Percentiles rank a stretch among this genome's conserved stretches.
Evolutionary conservation across 2,113 vertebrate genomes (phyloP).

Genomic region (Cinclus mexicanus): DNA sequence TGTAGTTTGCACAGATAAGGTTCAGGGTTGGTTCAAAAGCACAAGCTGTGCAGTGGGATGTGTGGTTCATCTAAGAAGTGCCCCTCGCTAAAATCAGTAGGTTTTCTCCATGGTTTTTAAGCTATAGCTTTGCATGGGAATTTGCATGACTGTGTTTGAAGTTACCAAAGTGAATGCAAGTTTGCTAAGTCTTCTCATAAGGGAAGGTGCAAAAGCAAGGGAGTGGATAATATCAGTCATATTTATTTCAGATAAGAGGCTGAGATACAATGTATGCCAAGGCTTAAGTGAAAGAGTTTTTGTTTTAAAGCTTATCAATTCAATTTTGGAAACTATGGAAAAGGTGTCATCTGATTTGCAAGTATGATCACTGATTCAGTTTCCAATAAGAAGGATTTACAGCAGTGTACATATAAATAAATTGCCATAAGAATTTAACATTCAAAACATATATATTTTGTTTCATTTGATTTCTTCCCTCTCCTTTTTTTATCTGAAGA

Average conservation of each 20-base stretch:
- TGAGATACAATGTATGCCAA: neutral
- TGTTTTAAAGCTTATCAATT: neutral
- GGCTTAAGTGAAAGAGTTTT: neutral
- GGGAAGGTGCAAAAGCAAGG: neutral
- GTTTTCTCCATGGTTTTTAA: neutral
- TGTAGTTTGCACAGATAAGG: neutral
- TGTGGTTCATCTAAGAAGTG: neutral
- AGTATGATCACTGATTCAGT: neutral
- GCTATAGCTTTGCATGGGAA: neutral
- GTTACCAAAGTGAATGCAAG: neutral
- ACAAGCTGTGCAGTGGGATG: neutral
- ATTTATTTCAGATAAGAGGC: neutral
- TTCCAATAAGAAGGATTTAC: neutral
- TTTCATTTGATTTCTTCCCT: neutral
- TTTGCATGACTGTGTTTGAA: neutral
- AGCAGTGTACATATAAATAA: neutral
- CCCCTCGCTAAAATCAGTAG: neutral
- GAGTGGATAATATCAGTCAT: neutral
- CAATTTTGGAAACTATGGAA: neutral
- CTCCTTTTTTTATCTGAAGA: conserved; percentile 72
- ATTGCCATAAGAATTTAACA: neutral
- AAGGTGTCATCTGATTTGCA: neutral
- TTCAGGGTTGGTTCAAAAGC: neutral
- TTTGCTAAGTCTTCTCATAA: neutral
- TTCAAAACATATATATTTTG: neutral